These are phyloP conservation scores for Plestiodon gilberti DNA, from an alignment of 2,113 vertebrate genomes.

Conservation along the genomic window DNA sequence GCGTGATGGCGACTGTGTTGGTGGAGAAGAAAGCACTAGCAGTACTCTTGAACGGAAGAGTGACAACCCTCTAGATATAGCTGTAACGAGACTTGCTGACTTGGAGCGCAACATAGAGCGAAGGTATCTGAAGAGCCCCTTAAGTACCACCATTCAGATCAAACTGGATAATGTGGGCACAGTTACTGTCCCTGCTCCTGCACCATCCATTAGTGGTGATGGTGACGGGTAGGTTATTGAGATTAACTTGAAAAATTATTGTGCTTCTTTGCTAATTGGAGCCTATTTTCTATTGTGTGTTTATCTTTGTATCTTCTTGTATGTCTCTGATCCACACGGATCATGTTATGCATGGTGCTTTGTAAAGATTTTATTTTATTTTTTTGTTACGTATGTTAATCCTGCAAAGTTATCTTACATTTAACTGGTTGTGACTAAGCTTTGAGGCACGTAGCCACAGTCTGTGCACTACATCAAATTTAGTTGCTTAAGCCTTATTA, in stretches of 20 bases:
- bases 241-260: slow-evolving; percentile 90
- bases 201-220: slow-evolving; percentile 99
- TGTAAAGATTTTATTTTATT: slow-evolving; percentile 78
- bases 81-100: slow-evolving; percentile 97
- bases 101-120: slow-evolving; percentile 99
- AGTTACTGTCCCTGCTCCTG: slow-evolving; percentile 99
- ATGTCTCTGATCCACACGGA: slow-evolving; percentile 82
- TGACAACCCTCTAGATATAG: slow-evolving; percentile 99
- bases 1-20: slow-evolving; percentile 82
- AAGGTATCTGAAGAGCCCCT: slow-evolving; percentile 99
- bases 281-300: slow-evolving; percentile 89
- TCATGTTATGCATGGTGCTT: slow-evolving; percentile 87
- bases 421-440: slow-evolving; percentile 84
- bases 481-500: slow-evolving; percentile 84
- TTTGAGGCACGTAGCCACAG: slow-evolving; percentile 84
- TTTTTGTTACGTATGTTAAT: slow-evolving; percentile 81
- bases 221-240: slow-evolving; percentile 99
- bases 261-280: slow-evolving; percentile 92
- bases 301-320: slow-evolving; percentile 86
- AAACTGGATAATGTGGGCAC: slow-evolving; percentile 99
- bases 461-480: slow-evolving; percentile 86
- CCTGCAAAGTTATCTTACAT: slow-evolving; percentile 81
- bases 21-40: slow-evolving; percentile 82
- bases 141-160: slow-evolving; percentile 99
- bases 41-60: slow-evolving; percentile 89